A percentile compares a stretch with the other conserved stretches of the same genome.
phyloP scores from a whole-genome alignment of 2,888 invertebrate genomes.

The Oscheius onirici region DNA sequence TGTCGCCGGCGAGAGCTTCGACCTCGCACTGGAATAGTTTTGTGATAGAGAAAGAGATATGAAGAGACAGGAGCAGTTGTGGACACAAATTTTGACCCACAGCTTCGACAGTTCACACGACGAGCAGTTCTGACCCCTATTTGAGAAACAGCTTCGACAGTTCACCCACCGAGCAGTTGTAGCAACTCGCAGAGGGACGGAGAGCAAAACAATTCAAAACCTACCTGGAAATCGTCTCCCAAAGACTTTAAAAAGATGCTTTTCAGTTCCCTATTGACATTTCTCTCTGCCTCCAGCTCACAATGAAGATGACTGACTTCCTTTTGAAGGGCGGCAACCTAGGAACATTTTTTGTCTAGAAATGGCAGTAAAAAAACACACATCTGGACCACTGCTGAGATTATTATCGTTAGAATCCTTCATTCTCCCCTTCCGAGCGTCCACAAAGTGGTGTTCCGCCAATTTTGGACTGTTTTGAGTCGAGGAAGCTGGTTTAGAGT shows the following conservation, averaged over 20 bases:
- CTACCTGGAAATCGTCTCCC: slow-evolving; percentile 83
- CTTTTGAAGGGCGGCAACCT: slow-evolving; percentile 34
- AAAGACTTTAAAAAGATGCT: slow-evolving; percentile 91
- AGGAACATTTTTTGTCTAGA: neutral
- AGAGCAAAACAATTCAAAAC: neutral
- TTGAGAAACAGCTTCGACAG: too few relatives aligned
- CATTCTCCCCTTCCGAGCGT: slow-evolving; percentile 16
- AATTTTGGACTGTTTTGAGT: neutral
- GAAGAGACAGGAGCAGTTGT: too few relatives aligned
- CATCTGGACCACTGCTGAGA: neutral
- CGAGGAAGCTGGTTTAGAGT: neutral
- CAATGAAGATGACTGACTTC: slow-evolving; percentile 35
- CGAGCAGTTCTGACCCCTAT: too few relatives aligned
- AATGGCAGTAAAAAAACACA: neutral
- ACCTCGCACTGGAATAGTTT: slow-evolving; percentile 80
- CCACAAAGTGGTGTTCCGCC: neutral
- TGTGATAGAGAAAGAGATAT: neutral
- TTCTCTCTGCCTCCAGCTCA: slow-evolving; percentile 47
- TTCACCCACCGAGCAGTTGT: too few relatives aligned
- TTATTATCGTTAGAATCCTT: slow-evolving; percentile 11
- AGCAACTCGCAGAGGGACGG: too few relatives aligned
- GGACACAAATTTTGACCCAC: too few relatives aligned
- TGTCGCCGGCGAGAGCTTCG: slow-evolving; percentile 89
- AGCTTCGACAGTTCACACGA: too few relatives aligned
- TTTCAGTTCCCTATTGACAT: slow-evolving; percentile 91